These are phyloP conservation scores for Eristalis intricaria DNA, from an alignment of 2,888 invertebrate species.

Conservation along the genomic window DNA sequence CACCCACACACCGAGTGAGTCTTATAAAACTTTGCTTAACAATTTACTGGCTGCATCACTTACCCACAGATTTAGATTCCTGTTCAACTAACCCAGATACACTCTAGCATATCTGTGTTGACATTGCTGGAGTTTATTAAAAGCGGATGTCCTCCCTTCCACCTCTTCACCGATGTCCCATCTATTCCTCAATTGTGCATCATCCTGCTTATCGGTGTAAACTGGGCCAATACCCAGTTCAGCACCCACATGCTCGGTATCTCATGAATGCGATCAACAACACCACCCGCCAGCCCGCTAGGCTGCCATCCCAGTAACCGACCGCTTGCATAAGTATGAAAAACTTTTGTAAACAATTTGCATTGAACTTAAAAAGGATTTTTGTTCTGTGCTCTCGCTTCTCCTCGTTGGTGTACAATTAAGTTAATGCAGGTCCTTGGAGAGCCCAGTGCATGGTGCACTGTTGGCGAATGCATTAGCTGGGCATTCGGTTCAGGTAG, in stretches of 20 bases:
- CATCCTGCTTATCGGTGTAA: constrained; percentile 37
- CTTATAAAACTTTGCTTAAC: constrained; percentile 16
- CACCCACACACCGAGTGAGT: background rate
- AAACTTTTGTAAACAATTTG: constrained; percentile 43
- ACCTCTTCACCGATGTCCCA: background rate
- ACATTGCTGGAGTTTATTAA: constrained; percentile 53
- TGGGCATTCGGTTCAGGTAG: background rate
- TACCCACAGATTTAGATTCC: background rate
- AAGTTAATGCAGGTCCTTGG: constrained; percentile 35
- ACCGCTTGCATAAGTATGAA: constrained; percentile 15
- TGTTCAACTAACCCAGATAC: constrained; percentile 50
- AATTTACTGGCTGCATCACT: constrained; percentile 32
- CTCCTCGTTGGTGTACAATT: constrained; percentile 1
- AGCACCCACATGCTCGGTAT: constrained; percentile 26
- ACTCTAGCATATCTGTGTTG: constrained; percentile 36
- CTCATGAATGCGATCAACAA: constrained; percentile 24
- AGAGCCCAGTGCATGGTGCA: background rate
- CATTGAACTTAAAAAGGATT: constrained; percentile 17
- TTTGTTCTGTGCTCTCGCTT: background rate
- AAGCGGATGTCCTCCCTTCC: constrained; percentile 14
- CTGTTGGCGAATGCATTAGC: background rate
- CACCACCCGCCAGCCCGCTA: background rate
- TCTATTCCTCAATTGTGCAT: background rate
- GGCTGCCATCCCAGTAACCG: background rate
- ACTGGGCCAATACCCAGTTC: constrained; percentile 48